A percentile compares a stretch with the other conserved stretches of the same genome.
These are phyloP conservation scores for Hippocampus kuda DNA, from an alignment of 2,797 vertebrate genomes.

Conservation along the genomic window DNA sequence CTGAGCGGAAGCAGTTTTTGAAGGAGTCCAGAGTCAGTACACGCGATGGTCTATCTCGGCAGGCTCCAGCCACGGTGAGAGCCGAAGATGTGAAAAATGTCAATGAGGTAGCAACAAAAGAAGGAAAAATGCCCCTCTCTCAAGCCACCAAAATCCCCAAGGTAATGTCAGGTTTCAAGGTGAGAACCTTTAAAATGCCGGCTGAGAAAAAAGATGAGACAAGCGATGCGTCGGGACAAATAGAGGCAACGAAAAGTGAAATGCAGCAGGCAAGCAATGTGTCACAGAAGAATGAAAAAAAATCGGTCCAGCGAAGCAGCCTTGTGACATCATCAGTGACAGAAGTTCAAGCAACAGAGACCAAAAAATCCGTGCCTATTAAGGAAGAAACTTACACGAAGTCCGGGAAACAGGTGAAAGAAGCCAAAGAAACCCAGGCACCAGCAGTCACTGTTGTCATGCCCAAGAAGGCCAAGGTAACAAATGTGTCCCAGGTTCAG, in stretches of 20 bases:
- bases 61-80: constrained; percentile 46
- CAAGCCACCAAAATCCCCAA: constrained; percentile 67
- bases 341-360: constrained; percentile 39
- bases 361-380: constrained; percentile 35
- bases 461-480: constrained; percentile 44
- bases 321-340: constrained; percentile 32
- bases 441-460: constrained; percentile 43
- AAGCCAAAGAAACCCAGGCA: constrained; percentile 44
- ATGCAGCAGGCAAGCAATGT: constrained; percentile 38
- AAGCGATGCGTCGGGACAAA: constrained; percentile 34
- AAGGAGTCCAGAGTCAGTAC: constrained; percentile 53
- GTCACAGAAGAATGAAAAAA: constrained; percentile 37
- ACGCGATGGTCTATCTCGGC: constrained; percentile 48
- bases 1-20: constrained; percentile 55
- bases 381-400: constrained; percentile 38
- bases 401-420: constrained; percentile 48
- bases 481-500: constrained; percentile 50
- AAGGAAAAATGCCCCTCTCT: constrained; percentile 48
- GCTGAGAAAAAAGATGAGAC: constrained; percentile 49
- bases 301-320: constrained; percentile 35
- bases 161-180: constrained; percentile 69
- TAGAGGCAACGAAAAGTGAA: constrained; percentile 40
- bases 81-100: constrained; percentile 59
- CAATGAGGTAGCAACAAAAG: constrained; percentile 43
- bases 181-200: constrained; percentile 74